Conservation (phyloP, 2,113 vertebrate species). For the Cyprinodon variegatus region DNA sequence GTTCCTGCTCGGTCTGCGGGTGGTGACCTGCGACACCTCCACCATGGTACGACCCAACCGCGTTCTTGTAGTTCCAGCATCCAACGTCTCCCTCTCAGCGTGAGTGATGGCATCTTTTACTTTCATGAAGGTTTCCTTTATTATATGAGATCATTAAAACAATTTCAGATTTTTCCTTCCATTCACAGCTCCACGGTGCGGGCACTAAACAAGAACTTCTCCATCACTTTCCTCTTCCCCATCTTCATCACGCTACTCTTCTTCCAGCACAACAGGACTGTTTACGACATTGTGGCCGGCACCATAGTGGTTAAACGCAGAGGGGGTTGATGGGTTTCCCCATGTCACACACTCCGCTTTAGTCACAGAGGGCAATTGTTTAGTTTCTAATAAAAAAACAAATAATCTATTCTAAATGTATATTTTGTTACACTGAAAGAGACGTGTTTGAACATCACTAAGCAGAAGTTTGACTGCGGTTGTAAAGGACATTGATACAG, state of each 20-base stretch:
- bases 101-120: slow-evolving; percentile 79
- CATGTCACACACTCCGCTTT: not conserved
- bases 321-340: slow-evolving; percentile 82
- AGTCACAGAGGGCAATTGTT: not conserved
- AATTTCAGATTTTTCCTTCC: not conserved
- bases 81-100: slow-evolving; percentile 93
- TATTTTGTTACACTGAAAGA: slow-evolving; percentile 6
- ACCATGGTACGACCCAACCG: slow-evolving; percentile 90
- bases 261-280: slow-evolving; percentile 96
- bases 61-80: slow-evolving; percentile 90
- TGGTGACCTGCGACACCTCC: slow-evolving; percentile 92
- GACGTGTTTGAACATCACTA: not conserved
- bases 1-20: slow-evolving; percentile 90
- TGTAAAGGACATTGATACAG: slow-evolving; percentile 6
- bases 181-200: slow-evolving; percentile 88
- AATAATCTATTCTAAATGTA: not conserved
- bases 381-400: not conserved
- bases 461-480: slow-evolving; percentile 11
- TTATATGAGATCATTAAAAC: not conserved
- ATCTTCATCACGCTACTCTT: slow-evolving; percentile 95
- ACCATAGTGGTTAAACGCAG: slow-evolving; percentile 94
- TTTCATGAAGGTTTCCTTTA: not conserved
- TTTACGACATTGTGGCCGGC: slow-evolving; percentile 95
- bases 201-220: slow-evolving; percentile 97
- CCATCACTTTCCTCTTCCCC: slow-evolving; percentile 95